Evolutionary conservation across 92 coral and sea anemone genomes (phyloP).

Genomic region (Porites evermanni): DNA sequence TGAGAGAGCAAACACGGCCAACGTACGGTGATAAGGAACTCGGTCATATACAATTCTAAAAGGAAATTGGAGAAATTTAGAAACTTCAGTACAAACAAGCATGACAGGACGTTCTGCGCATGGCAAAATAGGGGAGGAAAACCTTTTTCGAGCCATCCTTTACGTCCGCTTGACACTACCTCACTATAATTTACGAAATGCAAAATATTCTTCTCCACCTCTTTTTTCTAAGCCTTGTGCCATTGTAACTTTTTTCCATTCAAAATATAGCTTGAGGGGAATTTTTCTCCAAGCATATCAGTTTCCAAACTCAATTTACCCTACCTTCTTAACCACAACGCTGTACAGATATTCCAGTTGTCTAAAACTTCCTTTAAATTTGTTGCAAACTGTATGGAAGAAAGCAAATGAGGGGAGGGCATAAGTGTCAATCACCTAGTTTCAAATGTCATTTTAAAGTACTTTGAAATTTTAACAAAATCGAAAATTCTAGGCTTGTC

Average conservation of each 20-base stretch:
- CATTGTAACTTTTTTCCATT: too few relatives aligned
- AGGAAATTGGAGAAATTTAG: not conserved
- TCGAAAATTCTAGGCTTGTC: too few relatives aligned
- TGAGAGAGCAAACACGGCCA: constrained; percentile 76
- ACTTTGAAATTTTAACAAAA: not conserved
- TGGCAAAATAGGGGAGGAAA: not conserved
- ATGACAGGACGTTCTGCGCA: not conserved
- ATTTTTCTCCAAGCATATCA: too few relatives aligned
- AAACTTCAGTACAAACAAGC: not conserved
- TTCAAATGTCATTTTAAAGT: not conserved
- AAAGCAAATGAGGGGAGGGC: not conserved
- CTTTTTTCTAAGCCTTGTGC: too few relatives aligned
- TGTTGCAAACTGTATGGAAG: constrained; percentile 57
- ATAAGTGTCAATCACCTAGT: not conserved
- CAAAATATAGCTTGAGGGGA: too few relatives aligned
- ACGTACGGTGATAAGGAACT: constrained; percentile 63
- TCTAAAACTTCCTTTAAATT: constrained; percentile 77
- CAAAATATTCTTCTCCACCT: too few relatives aligned
- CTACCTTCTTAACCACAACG: constrained; percentile 87
- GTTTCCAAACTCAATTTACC: not conserved
- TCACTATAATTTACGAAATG: too few relatives aligned
- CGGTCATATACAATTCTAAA: constrained; percentile 87
- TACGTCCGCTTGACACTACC: too few relatives aligned
- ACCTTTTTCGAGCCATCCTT: too few relatives aligned
- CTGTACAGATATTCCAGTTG: constrained; percentile 92